Evolutionary conservation across 2,113 vertebrate genomes (phyloP), one percentile per base, ranked within the genome.

Genomic region (Mellivora capensis): DNA sequence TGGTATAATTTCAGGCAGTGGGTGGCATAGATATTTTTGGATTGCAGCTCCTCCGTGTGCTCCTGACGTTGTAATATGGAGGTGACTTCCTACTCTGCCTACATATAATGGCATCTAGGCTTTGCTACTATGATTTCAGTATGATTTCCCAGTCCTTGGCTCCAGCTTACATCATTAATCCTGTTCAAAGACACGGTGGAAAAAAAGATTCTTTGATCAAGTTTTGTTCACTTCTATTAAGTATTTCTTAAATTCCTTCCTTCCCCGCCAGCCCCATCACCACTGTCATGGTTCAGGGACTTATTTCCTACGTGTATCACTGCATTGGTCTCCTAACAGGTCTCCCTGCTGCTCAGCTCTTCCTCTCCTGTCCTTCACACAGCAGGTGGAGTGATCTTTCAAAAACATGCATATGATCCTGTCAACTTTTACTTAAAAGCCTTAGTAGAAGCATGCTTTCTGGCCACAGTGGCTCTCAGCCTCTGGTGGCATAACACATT

Each of bases 21-120:
- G 74, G 89, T 93, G 61, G 87, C 42, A 42, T 8, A 42, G 80
- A 44, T 97, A 94, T 71, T 96, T 96, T 94, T 95, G 76, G 80
- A 59, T 91, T 89, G 25, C 6, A 0, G 14, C 52, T 90, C 15
- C 4, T 97, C 42, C 59, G 23, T 12, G 52, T 44, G 59, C 20
- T 97, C 17, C 67, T 96, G 89, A 97, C 80, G 57, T 79, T 72
- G 7, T 54, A 67, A 64, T 27, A 52, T 47, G 23, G 52, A 90
- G 54, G 54, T 76, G 31, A 87, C 23, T 49, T 96, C 74, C 90
- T 83, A 13, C 17, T 93, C 83, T 84, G 62, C 61, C 47, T 76
- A 11, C 6, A 31, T 54, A 49, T 52, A 83, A 89, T 44, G 80
- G 14, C 54, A 72, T 18, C 27, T 89, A 86, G 61, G 27, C 47